Conservation (phyloP, 2,888 invertebrate species). For the Epinotia demarniana region DNA sequence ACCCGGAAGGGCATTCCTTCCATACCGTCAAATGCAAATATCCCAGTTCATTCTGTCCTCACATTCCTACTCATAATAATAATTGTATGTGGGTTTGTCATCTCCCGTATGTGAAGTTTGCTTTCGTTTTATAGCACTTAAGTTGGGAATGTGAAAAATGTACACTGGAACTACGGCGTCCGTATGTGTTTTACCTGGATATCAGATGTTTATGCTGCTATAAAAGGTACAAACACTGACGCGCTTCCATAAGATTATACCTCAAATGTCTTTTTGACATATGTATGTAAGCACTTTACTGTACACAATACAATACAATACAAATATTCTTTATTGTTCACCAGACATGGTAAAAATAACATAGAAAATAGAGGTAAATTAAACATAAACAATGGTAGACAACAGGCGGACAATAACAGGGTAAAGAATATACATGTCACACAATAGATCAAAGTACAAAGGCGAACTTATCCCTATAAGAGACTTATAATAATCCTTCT, state of each 20-base stretch:
- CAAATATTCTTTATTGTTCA: no score
- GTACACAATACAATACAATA: no score
- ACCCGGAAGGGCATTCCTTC: conserved; percentile 38
- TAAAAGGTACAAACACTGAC: background rate
- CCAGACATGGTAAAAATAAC: no score
- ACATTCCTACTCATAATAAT: conserved; percentile 25
- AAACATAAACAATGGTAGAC: no score
- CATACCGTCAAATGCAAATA: conserved; percentile 38
- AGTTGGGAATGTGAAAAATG: conserved; percentile 16
- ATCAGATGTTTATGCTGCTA: background rate
- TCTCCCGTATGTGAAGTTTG: conserved; percentile 10
- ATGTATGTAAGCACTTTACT: no score
- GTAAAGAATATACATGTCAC: no score
- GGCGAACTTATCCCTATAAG: no score
- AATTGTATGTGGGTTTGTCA: conserved; percentile 20
- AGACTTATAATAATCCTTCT: no score
- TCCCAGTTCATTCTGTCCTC: conserved; percentile 26
- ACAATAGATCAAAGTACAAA: no score
- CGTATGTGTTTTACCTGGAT: background rate
- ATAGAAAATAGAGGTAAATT: no score
- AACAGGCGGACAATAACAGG: no score
- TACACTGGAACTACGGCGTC: background rate
- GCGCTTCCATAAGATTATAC: background rate
- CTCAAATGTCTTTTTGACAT: no score
- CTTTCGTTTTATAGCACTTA: background rate